Evolutionary conservation across 37 sponge, comb jelly and placozoan species (phyloP), one percentile per base, ranked within the genome.

Genomic region (Dysidea cf. avara): DNA sequence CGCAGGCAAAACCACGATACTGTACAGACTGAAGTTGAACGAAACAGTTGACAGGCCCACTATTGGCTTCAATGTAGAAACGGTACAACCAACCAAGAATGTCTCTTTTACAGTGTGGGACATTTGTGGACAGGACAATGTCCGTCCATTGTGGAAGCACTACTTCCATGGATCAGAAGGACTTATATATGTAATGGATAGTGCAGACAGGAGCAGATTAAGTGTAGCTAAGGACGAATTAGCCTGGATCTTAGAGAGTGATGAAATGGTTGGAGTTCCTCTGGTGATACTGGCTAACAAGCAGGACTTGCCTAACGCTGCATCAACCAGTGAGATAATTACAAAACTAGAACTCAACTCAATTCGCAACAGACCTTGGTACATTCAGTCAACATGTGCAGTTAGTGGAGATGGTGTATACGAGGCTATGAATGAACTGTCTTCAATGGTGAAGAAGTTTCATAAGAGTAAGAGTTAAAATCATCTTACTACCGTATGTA

Each of bases 11-110:
- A 97, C 98, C 0, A 97, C 98, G 32, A 91, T 91, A 51, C 89
- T 97, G 17, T 97, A 97, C 98, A 93, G 88, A 86, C 81, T 93
- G 47, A 97, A 97, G 56, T 77, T 97, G 56, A 93, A 91, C 83
- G 94, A 93, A 65, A 85, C 83, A 7, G 87, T 97, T 14, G 46
- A 81, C n/a, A 81, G 92, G 47, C 98, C 98, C 0, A 97, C 98
- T 32, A 97, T 97, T 40, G 98, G 98, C 24, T 97, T 97, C 84
- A 97, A 91, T n/a, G n/a, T n/a, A n/a, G n/a, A n/a, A n/a, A n/a
- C n/a, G n/a, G n/a, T n/a, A n/a, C n/a, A n/a, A n/a, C n/a, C n/a
- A n/a, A n/a, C n/a, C n/a, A n/a, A n/a, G n/a, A n/a, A n/a, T n/a
- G n/a, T n/a, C n/a, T n/a, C 76, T 25, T 95, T 95, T 79, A 94